Base-by-base conservation (phyloP, 2,113 vertebrate species). In the Limanda limanda region DNA sequence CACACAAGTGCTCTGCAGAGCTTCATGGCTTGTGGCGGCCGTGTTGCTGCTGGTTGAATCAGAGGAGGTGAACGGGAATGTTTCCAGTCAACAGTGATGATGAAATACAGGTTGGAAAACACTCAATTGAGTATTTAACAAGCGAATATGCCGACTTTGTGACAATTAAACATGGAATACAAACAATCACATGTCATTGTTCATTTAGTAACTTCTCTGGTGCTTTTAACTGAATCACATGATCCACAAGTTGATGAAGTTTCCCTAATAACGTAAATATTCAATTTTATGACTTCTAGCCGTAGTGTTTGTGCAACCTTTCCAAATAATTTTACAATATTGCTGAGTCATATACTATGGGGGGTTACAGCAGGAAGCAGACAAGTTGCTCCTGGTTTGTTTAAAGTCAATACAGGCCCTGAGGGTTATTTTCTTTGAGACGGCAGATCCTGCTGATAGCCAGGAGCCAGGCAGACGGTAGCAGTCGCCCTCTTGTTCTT, bases 371-470 rank as follows among this genome's bases (percentile, higher is more conserved):
- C 20, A 54, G 20, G 51, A 21, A n/a, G 20, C 20, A 20, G 20
- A 54, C 10, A n/a, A 54, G n/a, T 48, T 54, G 51, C 20, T 54
- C 6, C 20, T 54, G 51, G 51, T 20, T 54, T 54, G 7, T n/a
- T 54, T 54, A 20, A 18, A 54, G 51, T n/a, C 51, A 54, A 17
- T 54, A 54, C 18, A n/a, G 51, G 6, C 65, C n/a, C 56, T 5
- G 71, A 71, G 20, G 61, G 72, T 63, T 74, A 48, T 79, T 61
- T 54, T 37, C 56, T 42, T 80, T 14, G 52, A 75, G 66, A 89
- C 82, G 89, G 74, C 86, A 85, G 88, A 87, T 85, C 79, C 55
- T 55, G 78, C 76, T 65, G 55, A 67, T 71, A 48, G 71, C 56
- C 21, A 51, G 76, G 75, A 76, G 75, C 67, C 82, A 76, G 72